Evolutionary conservation across 23 tunicate genomes (phyloP).

Genomic region (Oikopleura albicans): DNA sequence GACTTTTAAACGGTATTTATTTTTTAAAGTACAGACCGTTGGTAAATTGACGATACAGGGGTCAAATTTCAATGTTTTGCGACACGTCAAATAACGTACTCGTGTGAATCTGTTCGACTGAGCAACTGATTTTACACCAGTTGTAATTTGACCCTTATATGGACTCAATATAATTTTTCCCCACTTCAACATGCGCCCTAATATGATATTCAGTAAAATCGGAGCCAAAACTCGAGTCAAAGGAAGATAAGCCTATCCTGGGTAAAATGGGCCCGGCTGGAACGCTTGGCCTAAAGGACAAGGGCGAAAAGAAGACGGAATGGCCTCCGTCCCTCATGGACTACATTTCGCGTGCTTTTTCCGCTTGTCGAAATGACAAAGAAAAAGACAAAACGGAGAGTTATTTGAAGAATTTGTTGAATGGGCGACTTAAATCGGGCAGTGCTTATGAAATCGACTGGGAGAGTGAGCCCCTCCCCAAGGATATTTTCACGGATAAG

Average conservation of each 20-base stretch:
- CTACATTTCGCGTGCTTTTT: conserved; percentile 82
- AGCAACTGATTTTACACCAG: too few relatives aligned
- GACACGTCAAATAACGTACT: too few relatives aligned
- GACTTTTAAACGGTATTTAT: too few relatives aligned
- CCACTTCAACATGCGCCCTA: too few relatives aligned
- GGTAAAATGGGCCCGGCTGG: conserved; percentile 2
- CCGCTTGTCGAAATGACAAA: conserved; percentile 49
- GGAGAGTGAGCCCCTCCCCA: conserved; percentile 62
- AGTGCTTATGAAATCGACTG: conserved; percentile 58
- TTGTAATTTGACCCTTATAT: too few relatives aligned
- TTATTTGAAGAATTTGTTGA: conserved; percentile 44
- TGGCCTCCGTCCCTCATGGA: conserved; percentile 32
- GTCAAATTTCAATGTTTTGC: too few relatives aligned
- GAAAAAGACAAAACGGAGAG: conserved; percentile 65
- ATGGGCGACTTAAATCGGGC: conserved; percentile 69
- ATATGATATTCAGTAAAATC: background rate
- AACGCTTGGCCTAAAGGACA: background rate
- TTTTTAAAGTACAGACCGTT: too few relatives aligned
- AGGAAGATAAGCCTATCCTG: background rate
- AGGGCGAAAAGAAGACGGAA: background rate
- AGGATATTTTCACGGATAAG: background rate
- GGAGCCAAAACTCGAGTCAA: background rate
- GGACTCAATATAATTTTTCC: too few relatives aligned
- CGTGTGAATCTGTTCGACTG: too few relatives aligned
- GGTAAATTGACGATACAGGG: too few relatives aligned